phyloP scores from a whole-genome alignment of 2,113 vertebrate genomes.

The Oryctolagus cuniculus region mOryCun1.1 NC_091436.1:153710001-153710500 shows the following conservation, averaged over 20 bases:
- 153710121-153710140: background rate
- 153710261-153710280: background rate
- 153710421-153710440: too few relatives aligned
- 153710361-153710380: too few relatives aligned
- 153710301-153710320: background rate
- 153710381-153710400: too few relatives aligned
- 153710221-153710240: background rate
- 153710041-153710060: constrained; percentile 44
- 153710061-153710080: background rate
- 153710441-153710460: too few relatives aligned
- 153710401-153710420: too few relatives aligned
- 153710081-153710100: background rate
- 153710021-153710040: constrained; percentile 49
- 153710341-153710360: too few relatives aligned
- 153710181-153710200: background rate
- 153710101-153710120: background rate
- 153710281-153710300: background rate
- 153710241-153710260: background rate
- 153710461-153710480: too few relatives aligned
- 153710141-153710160: background rate
- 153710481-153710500: too few relatives aligned
- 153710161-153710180: background rate
- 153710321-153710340: too few relatives aligned
- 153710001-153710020: background rate
- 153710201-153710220: background rate